Conservation (phyloP, 2,888 invertebrate genomes). For the Caenorhabditis zanzibari region DNA sequence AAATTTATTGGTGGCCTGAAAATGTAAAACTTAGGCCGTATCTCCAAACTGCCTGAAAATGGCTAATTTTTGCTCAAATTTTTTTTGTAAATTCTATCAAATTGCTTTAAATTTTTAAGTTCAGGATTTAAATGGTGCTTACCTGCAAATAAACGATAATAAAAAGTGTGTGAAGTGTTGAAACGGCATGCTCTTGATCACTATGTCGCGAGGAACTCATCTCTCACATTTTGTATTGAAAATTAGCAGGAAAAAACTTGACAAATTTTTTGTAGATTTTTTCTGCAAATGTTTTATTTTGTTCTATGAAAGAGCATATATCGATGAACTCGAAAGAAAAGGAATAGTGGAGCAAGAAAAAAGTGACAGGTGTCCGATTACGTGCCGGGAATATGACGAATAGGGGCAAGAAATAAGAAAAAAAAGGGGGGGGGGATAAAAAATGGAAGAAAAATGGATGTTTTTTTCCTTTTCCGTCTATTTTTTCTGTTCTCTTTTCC, state of each 20-base stretch:
- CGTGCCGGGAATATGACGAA: constrained; percentile 13
- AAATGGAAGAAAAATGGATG: not conserved
- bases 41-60: too few relatives aligned
- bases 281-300: not conserved
- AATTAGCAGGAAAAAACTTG: not conserved
- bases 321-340: not conserved
- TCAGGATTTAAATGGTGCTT: too few relatives aligned
- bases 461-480: constrained; percentile 37
- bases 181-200: constrained; percentile 63
- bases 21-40: too few relatives aligned
- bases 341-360: not conserved
- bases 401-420: not conserved
- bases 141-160: constrained; percentile 74
- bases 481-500: constrained; percentile 6
- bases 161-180: constrained; percentile 72
- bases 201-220: constrained; percentile 56
- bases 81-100: too few relatives aligned
- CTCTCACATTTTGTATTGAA: constrained; percentile 49
- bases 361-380: constrained; percentile 44
- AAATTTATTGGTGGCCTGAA: too few relatives aligned
- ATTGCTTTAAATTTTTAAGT: too few relatives aligned
- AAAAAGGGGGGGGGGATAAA: not conserved
- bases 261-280: not conserved
- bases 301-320: not conserved
- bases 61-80: too few relatives aligned